phyloP scores from a whole-genome alignment of 1,140 invertebrate species.

The Drosophila paulistorum region DNA sequence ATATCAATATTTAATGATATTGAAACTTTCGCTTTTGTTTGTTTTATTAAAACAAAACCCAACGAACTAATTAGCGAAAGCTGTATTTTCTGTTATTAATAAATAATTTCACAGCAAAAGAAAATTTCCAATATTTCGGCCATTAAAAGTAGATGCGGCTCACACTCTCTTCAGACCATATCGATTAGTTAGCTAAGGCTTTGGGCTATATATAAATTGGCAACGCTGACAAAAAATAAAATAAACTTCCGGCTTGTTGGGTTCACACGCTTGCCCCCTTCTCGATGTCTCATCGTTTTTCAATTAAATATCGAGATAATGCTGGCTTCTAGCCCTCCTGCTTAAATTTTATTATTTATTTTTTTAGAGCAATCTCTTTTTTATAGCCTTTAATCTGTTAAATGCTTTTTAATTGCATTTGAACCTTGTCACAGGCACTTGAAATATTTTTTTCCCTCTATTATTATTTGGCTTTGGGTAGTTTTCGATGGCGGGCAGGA shows the following conservation, averaged over 20 bases:
- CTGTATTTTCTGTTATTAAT: slow-evolving; percentile 9
- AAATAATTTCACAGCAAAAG: background rate
- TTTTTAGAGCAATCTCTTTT: slow-evolving; percentile 56
- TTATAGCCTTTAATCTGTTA: slow-evolving; percentile 67
- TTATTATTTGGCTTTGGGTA: slow-evolving; percentile 42
- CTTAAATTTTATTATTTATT: slow-evolving; percentile 39
- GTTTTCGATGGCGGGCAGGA: slow-evolving; percentile 14
- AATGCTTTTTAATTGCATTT: slow-evolving; percentile 76
- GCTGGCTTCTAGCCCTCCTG: slow-evolving; percentile 29
- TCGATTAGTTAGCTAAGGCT: slow-evolving; percentile 6
- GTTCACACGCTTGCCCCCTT: slow-evolving; percentile 53
- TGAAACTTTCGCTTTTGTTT: background rate
- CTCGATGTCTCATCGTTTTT: slow-evolving; percentile 16
- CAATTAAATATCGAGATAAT: slow-evolving; percentile 39
- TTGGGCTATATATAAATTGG: slow-evolving; percentile 12
- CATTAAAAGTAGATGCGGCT: slow-evolving; percentile 5
- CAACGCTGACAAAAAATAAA: slow-evolving; percentile 19
- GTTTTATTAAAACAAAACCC: slow-evolving; percentile 4
- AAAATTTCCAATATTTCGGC: background rate
- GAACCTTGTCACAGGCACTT: slow-evolving; percentile 62
- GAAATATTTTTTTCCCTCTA: slow-evolving; percentile 35
- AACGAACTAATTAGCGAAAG: slow-evolving; percentile 37
- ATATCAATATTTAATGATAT: slow-evolving; percentile 3
- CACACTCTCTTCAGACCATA: background rate
- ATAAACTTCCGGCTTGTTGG: slow-evolving; percentile 43